These are phyloP conservation scores for Siniperca chuatsi DNA, from an alignment of 2,113 vertebrate species.

Conservation along the genomic window DNA sequence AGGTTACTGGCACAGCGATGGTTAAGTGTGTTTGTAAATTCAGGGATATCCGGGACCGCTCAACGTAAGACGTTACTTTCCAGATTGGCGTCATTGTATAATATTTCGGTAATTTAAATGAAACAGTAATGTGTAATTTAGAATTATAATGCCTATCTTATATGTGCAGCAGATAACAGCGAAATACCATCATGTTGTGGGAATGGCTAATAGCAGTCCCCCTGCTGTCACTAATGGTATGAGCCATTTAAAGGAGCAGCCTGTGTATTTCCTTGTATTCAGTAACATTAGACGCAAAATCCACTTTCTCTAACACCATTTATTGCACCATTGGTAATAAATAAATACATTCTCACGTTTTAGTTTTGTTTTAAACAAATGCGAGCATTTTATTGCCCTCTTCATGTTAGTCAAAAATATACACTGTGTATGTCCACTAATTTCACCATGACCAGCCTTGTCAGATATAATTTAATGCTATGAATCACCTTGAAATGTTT, in stretches of 20 bases:
- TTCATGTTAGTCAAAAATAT: not conserved
- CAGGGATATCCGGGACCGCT: constrained; percentile 24
- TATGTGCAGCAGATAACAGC: not conserved
- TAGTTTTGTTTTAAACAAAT: not conserved
- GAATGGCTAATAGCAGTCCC: not conserved
- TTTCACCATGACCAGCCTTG: not conserved
- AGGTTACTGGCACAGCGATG: not conserved
- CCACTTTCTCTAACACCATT: not conserved
- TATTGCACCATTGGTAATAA: not conserved
- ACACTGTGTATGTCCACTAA: not conserved
- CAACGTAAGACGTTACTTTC: not conserved
- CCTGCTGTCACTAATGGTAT: constrained; percentile 57
- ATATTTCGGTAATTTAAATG: not conserved
- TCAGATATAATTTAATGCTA: not conserved
- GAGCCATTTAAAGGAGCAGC: constrained; percentile 58
- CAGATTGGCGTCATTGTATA: not conserved
- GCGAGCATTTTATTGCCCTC: not conserved
- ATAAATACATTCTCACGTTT: not conserved
- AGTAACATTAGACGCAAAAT: not conserved
- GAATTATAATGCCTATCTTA: fast-evolving
- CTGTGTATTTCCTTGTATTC: not conserved
- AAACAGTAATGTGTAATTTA: fast-evolving
- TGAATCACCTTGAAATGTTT: not conserved
- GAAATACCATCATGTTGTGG: not conserved
- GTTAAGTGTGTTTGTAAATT: constrained; percentile 21